A percentile compares a stretch with the other conserved stretches of the same genome.
These are phyloP conservation scores for Cryptus armator DNA, from an alignment of 2,888 invertebrate species.

Conservation along the genomic window DNA sequence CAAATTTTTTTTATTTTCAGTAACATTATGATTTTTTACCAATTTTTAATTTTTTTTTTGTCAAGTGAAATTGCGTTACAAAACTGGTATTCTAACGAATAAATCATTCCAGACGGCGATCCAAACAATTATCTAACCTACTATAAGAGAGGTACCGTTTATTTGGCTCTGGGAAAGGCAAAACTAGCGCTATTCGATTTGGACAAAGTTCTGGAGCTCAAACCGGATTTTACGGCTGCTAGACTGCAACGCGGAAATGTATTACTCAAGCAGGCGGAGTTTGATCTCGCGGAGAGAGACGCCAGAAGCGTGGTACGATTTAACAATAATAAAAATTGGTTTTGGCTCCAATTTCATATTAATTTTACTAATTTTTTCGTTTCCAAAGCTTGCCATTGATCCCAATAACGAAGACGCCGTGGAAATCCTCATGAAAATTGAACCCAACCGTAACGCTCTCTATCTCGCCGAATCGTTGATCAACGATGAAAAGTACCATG, in stretches of 20 bases:
- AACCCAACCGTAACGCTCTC: slow-evolving; percentile 88
- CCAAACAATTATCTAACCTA: slow-evolving; percentile 98
- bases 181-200: slow-evolving; percentile 98
- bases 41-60: neutral
- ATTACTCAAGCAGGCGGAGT: slow-evolving; percentile 95
- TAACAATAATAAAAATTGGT: slow-evolving; percentile 30
- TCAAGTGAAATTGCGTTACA: neutral
- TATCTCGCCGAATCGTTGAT: slow-evolving; percentile 88
- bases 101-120: slow-evolving; percentile 92
- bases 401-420: slow-evolving; percentile 92
- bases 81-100: neutral
- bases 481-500: slow-evolving; percentile 86
- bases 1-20: no score
- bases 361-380: neutral
- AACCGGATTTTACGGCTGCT: slow-evolving; percentile 97
- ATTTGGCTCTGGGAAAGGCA: slow-evolving; percentile 97
- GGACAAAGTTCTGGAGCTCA: slow-evolving; percentile 95
- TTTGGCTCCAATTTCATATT: neutral
- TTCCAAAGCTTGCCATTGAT: slow-evolving; percentile 88
- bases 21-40: neutral
- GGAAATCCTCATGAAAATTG: slow-evolving; percentile 89
- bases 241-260: slow-evolving; percentile 94
- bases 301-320: slow-evolving; percentile 93
- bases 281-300: slow-evolving; percentile 93
- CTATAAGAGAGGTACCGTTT: slow-evolving; percentile 98